Evolutionary conservation across 2,888 invertebrate genomes (phyloP), one percentile per base, ranked within the genome.

Genomic region (Ypsolopha scabrella): DNA sequence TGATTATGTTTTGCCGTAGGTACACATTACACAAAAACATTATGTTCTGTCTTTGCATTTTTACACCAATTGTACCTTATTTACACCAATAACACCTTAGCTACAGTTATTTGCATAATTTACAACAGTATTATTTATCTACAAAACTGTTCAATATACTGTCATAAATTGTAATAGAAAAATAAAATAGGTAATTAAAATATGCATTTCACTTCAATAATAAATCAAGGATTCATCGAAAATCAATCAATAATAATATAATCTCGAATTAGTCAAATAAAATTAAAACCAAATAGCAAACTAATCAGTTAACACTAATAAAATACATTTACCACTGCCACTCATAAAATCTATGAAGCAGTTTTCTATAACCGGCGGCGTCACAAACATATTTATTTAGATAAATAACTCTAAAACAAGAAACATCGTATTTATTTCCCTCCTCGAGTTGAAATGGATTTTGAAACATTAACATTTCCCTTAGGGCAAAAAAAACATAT

Each of bases 141-240:
- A n/a, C n/a, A n/a, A 48, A 48, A 41, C 39, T 48, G 35, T 45
- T 34, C 8, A 6, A 34, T 33, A 14, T 37, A 37, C 46, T 7
- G n/a, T 39, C 41, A 34, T 43, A n/a, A 43, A 50, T 13, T 24
- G 43, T 43, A 48, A 37, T 38, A 72, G 75, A 82, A 82, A 74
- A 79, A 74, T 73, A 71, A 68, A 69, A 73, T 70, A 24, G 63
- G 70, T 69, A 65, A n/a, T n/a, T n/a, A 43, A 43, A 43, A 13
- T 13, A 24, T 41, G 24, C 24, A 24, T 24, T 24, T 24, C 24
- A 24, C 24, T 24, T 24, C 24, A 24, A 24, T 24, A 8, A 11
- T 43, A 38, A 52, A 52, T 51, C 54, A 56, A 51, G 48, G 44
- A 48, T 38, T 36, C 38, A 9, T 53, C 34, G 45, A 48, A 33